Evolutionary conservation across 2,888 invertebrate species (phyloP), one percentile per base, ranked within the genome.

Genomic region (Yponomeuta malinellus): DNA sequence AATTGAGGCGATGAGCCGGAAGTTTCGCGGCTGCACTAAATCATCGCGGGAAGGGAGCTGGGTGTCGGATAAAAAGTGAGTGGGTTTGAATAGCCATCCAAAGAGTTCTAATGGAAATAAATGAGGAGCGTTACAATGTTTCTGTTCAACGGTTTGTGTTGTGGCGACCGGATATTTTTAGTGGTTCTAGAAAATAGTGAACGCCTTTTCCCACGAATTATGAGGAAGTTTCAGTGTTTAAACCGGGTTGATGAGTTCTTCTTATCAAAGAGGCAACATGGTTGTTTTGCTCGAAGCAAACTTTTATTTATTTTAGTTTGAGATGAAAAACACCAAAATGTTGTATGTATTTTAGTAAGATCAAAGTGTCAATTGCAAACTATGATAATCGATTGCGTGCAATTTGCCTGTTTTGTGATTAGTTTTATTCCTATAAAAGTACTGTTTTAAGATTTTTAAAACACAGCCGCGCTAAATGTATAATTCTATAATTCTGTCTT

Each of bases 301-400:
- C 52, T 12, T 59, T 3, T 59, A 70, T 48, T 65, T 64, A 70
- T 65, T 65, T 64, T 68, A 52, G 29, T 63, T 71, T 68, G 66
- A 67, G 70, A 70, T 66, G 68, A 52, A 31, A 63, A 52, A 31
- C 37, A 31, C 67, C 66, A 71, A 67, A 71, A 67, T 71, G 66
- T 67, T 71, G 67, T 66, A 67, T 71, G 67, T 66, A 67, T 67
- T 67, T 37, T 67, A 59, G 23, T 63, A 37, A 69, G 52, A 67
- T 59, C 10, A n/a, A 43, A 31, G 59, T 59, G 68, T 68, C 68
- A 68, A 33, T 65, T 65, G 65, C 33, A 65, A 65, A 15, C 12
- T 59, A 59, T 15, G 12, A 15, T 59, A 59, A 59, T 59, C 12
- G 52, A 59, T 59, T 59, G 15, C 12, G 15, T 59, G 52, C 52